Conservation (phyloP, 1,140 invertebrate genomes). For the Radopholus similis region DNA sequence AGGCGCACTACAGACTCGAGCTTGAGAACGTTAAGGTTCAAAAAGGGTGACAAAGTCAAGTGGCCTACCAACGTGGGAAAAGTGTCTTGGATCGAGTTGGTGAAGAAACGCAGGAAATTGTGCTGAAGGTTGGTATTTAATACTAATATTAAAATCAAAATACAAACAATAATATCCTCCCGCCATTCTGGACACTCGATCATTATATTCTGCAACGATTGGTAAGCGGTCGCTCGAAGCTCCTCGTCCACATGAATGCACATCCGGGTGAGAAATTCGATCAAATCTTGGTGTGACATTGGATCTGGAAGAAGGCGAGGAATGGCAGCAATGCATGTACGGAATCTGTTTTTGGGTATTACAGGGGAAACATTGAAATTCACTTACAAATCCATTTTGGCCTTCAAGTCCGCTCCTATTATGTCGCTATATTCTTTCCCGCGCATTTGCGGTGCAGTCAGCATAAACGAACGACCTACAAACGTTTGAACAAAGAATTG, state of each 20-base stretch:
- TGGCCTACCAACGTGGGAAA: too few species aligned
- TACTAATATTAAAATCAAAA: too few species aligned
- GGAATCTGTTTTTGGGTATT: slow-evolving; percentile 68
- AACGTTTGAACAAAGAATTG: not conserved
- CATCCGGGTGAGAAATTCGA: slow-evolving; percentile 82
- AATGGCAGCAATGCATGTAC: slow-evolving; percentile 95
- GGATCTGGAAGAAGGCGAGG: slow-evolving; percentile 93
- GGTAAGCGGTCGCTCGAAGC: slow-evolving; percentile 74
- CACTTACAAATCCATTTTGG: slow-evolving; percentile 78
- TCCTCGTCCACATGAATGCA: slow-evolving; percentile 75
- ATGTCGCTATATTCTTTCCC: slow-evolving; percentile 84
- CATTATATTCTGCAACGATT: slow-evolving; percentile 89
- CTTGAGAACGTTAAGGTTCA: not conserved
- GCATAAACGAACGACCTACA: slow-evolving; percentile 74
- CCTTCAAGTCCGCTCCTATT: slow-evolving; percentile 92
- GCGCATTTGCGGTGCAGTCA: slow-evolving; percentile 89
- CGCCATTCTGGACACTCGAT: slow-evolving; percentile 94
- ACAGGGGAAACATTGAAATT: not conserved
- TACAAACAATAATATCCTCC: slow-evolving; percentile 88
- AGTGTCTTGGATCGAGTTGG: slow-evolving; percentile 51
- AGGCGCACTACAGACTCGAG: slow-evolving; percentile 90
- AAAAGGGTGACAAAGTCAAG: slow-evolving; percentile 29
- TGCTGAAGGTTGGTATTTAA: too few species aligned
- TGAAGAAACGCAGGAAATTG: slow-evolving; percentile 60
- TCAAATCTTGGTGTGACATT: slow-evolving; percentile 78